Base-by-base conservation (phyloP, 1,140 invertebrate species). In the Drosophila teissieri region DNA sequence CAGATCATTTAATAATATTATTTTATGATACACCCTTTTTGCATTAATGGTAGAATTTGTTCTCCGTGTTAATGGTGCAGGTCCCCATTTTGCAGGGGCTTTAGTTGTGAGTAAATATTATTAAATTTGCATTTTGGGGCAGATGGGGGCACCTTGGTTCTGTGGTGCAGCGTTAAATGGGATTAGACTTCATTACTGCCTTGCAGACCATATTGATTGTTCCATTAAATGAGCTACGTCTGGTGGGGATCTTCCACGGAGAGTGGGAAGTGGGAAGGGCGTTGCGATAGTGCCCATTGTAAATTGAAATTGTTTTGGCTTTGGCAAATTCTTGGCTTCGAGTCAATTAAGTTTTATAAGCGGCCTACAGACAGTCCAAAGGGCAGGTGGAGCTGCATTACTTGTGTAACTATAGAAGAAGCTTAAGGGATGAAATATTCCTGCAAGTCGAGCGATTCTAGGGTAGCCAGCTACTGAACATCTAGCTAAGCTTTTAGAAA, bases 101-200 rank as follows among this genome's bases (percentile, higher is more conserved):
- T 80, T 79, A 77, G 73, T 84, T 82, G 73, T 75, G 67, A 80
- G 76, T 82, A 78, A 76, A 80, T 77, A 78, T 81, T 78, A 91
- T 88, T 84, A 78, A 90, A 84, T 88, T 88, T 82, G 68, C 78
- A 80, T 81, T 63, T 65, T 69, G 64, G 42, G 51, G 40, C 31
- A 61, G 60, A 48, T 57, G 72, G 39, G 57, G 39, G 79, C 64
- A 84, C 65, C 68, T 51, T 57, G 54, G 65, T 73, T 37, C 60
- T 55, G 37, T 75, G 36, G 61, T 65, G 70, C 63, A 68, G 82
- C 58, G 62, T 89, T 88, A 88, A 74, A 63, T 83, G 45, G 84
- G 84, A 89, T 89, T 89, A 89, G 84, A 78, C 84, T 89, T 89
- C 80, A 89, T 89, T 89, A 89, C 64, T 70, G 51, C 61, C 53